Base-by-base conservation (phyloP, 1,140 invertebrate genomes). In the Micrasema longulum region DNA sequence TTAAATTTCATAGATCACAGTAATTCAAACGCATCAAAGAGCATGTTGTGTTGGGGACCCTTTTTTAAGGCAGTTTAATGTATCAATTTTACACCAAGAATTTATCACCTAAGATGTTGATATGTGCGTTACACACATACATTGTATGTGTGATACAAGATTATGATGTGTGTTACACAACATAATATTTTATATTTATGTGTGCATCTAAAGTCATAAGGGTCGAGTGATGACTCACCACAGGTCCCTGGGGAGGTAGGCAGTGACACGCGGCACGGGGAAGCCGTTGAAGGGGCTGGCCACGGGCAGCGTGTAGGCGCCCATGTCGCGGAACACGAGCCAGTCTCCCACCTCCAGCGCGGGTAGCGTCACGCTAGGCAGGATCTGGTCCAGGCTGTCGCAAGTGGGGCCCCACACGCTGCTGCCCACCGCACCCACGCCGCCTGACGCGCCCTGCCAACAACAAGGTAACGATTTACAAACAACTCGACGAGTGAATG, bases 381-480 rank as follows among this genome's bases (percentile, higher is more conserved):
- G 85, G 65, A 98, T 92, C 80, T 93, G 91, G 85, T 99, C 97
- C 67, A 98, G 82, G 12, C 92, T 93, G 84, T 99, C 97, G 80
- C 97, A 99, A 23, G 96, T 97, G 41, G 97, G 97, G 62, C 97
- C 97, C 96, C 96, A 99, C 68, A 99, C 88, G 57, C 92, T 91
- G 70, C 81, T 31, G 26, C 26, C 26, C 26, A 31, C 81, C n/a
- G n/a, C n/a, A n/a, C n/a, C n/a, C 20, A 73, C 50, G 16, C 69
- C 55, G 11, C 76, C 80, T 1, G 53, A n/a, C 10, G 63, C 75
- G 20, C 71, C 71, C 81, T 82, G 76, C 26, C 26, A n/a, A 36
- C 14, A 14, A 41, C 53, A 26, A n/a, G n/a, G n/a, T n/a, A n/a
- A n/a, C 66, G 16, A 31, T 3, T 20, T 65, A 23, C 36, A 20